Conservation (phyloP, 2,888 invertebrate species). For the Caenorhabditis doughertyi region DNA sequence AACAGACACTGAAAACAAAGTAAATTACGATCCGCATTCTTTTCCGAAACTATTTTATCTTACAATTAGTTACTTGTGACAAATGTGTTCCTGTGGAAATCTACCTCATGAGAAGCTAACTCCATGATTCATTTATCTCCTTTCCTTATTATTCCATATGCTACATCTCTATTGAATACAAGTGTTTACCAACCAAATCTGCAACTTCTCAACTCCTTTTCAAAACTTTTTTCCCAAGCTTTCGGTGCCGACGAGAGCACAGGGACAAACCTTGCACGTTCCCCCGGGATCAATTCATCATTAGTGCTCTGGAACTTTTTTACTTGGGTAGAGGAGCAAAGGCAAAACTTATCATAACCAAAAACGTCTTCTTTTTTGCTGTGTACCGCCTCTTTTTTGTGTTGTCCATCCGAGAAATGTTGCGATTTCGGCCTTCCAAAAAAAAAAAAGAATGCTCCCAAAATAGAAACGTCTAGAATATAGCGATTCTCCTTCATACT, state of each 20-base stretch:
- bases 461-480: slow-evolving; percentile 36
- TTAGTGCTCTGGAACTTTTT: slow-evolving; percentile 61
- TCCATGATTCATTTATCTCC: neutral
- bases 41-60: no score
- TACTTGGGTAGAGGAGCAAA: slow-evolving; percentile 38
- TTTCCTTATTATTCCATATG: neutral
- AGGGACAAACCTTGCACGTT: slow-evolving; percentile 35
- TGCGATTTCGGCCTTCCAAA: slow-evolving; percentile 21
- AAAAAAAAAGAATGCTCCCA: slow-evolving; percentile 25
- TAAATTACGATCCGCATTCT: no score
- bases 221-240: slow-evolving; percentile 45
- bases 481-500: neutral
- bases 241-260: slow-evolving; percentile 30
- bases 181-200: slow-evolving; percentile 52
- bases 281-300: slow-evolving; percentile 57
- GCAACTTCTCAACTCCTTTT: slow-evolving; percentile 29
- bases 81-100: no score
- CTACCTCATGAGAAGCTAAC: no score
- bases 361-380: slow-evolving; percentile 38
- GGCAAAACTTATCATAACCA: slow-evolving; percentile 59
- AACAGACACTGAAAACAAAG: no score
- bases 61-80: no score
- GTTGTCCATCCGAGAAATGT: slow-evolving; percentile 25
- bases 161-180: slow-evolving; percentile 8
- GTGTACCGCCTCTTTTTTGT: slow-evolving; percentile 20